phyloP scores from a whole-genome alignment of 2,797 vertebrate genomes.

The Malurus leucopterus region DNA sequence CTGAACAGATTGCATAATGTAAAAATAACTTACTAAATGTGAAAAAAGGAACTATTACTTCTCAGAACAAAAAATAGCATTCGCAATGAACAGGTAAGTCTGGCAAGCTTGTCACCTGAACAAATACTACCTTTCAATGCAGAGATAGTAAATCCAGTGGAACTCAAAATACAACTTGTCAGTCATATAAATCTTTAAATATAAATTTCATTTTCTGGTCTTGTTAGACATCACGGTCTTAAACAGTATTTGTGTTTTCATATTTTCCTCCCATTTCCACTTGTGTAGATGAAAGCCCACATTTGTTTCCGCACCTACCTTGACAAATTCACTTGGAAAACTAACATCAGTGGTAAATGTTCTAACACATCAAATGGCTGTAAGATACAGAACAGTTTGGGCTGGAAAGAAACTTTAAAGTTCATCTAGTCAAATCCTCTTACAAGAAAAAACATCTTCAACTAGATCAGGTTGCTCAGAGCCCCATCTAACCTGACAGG shows the following conservation, averaged over 20 bases:
- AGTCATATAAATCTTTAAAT: background rate
- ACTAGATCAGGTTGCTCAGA: background rate
- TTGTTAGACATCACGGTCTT: background rate
- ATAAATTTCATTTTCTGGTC: background rate
- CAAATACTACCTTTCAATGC: background rate
- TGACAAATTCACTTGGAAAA: background rate
- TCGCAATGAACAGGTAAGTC: background rate
- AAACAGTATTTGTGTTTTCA: background rate
- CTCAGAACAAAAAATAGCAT: background rate
- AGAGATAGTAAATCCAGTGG: background rate
- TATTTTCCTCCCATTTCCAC: background rate
- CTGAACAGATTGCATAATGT: background rate
- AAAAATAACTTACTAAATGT: background rate
- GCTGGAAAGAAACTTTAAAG: background rate
- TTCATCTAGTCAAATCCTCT: background rate
- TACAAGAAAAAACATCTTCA: background rate
- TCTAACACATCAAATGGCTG: rapidly evolving
- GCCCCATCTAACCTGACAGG: background rate
- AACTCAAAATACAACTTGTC: background rate
- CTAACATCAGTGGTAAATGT: background rate
- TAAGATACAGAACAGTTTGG: background rate
- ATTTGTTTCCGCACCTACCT: background rate
- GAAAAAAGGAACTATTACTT: background rate
- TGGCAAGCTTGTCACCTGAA: background rate
- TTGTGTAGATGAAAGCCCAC: background rate